Evolutionary conservation across 2,888 invertebrate genomes (phyloP), one percentile per base, ranked within the genome.

Genomic region (Bugula neritina): DNA sequence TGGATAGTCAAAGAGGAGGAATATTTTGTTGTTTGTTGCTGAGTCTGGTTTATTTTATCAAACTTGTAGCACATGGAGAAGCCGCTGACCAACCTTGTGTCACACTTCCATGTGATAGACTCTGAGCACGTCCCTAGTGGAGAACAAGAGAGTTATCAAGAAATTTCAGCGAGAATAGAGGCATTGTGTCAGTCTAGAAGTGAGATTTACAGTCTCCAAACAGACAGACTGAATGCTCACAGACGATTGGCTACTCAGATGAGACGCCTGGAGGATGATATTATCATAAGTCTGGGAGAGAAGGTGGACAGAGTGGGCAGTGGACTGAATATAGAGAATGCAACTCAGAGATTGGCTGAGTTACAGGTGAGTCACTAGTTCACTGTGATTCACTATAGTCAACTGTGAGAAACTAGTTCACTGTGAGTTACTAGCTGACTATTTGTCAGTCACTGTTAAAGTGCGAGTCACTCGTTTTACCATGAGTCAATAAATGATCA

Each of bases 101-200:
- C 63, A 29, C 63, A 63, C 63, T 63, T 63, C n/a, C 31, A 34
- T 63, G 63, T 34, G 63, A 63, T 63, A 63, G 63, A 63, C 63
- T 63, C 29, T 63, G 63, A 63, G 31, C 63, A 63, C 27, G 63
- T 63, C 25, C 63, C 63, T 13, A 10, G 21, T 17, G 31, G 25
- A 25, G 63, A 63, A 31, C 63, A 63, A 31, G 63, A 63, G 63
- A 63, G 63, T 34, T 63, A 63, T 27, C 27, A 34, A 5, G 63
- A 63, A 13, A 5, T 63, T 13, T 63, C 63, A 13, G 27, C 10
- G 21, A 27, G 63, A 5, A 63, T 63, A 63, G 63, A 63, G 63
- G 27, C 21, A 25, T 34, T 63, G 63, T 63, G 63, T 63, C 25
- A 63, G 63, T 27, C 63, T 63, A 63, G 63, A 27, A 63, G 63